These are phyloP conservation scores for Chlamydotis undulata DNA, from an alignment of 2,113 vertebrate genomes.

Conservation along the genomic window DNA sequence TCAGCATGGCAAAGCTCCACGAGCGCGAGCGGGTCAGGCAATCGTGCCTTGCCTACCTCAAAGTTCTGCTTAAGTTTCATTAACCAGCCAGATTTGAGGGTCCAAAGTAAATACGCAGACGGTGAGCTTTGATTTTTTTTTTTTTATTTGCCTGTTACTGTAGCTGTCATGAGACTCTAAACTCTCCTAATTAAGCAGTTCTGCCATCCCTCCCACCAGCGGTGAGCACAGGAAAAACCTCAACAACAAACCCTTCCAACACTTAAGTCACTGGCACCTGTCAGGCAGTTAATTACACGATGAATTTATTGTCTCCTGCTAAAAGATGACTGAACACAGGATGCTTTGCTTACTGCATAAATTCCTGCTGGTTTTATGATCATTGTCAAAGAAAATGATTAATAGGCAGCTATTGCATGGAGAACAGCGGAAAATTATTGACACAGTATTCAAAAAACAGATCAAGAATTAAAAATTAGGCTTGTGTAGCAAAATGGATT, in stretches of 20 bases:
- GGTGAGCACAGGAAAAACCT: not conserved
- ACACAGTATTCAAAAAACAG: not conserved
- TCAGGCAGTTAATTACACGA: not conserved
- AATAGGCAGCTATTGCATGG: not conserved
- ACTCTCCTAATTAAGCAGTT: not conserved
- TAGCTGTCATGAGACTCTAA: not conserved
- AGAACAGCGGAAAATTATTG: not conserved
- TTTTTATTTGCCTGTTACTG: not conserved
- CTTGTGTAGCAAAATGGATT: not conserved
- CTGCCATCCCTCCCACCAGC: not conserved
- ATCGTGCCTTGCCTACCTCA: not conserved
- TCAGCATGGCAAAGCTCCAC: fast-evolving
- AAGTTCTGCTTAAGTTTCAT: not conserved
- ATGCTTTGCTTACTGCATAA: not conserved
- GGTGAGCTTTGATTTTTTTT: not conserved
- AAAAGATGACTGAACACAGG: not conserved
- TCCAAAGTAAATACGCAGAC: not conserved
- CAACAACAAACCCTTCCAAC: not conserved
- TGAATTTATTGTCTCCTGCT: not conserved
- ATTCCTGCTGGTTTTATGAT: slow-evolving; percentile 10
- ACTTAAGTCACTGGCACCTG: not conserved
- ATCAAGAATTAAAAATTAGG: not conserved
- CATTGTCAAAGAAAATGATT: slow-evolving; percentile 7
- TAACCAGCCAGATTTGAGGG: not conserved
- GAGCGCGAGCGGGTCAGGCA: not conserved